These are phyloP conservation scores for Habropoda laboriosa DNA, from an alignment of 1,140 invertebrate species.

Conservation along the genomic window DNA sequence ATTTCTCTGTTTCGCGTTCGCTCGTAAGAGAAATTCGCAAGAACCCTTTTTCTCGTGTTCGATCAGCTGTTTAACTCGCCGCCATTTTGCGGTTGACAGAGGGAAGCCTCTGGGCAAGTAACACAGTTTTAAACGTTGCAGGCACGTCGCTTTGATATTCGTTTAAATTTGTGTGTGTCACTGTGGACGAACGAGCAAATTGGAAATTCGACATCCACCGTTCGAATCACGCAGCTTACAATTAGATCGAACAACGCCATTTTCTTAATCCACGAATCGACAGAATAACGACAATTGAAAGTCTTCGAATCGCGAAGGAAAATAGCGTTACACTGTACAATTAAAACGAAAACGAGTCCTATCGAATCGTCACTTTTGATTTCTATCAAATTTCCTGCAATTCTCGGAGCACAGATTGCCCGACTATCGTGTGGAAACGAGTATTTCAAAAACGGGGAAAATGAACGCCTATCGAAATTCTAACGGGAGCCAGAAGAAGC, in stretches of 20 bases:
- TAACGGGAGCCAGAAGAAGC: background rate
- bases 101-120: background rate
- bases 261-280: background rate
- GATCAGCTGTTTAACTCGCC: too few relatives aligned
- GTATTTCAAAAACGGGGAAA: background rate
- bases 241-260: too few relatives aligned
- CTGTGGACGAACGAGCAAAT: background rate
- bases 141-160: conserved; percentile 64
- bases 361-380: conserved; percentile 16
- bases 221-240: too few relatives aligned
- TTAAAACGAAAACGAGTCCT: background rate
- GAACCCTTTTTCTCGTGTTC: too few relatives aligned
- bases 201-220: background rate
- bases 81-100: too few relatives aligned
- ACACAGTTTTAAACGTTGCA: conserved; percentile 34
- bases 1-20: too few relatives aligned
- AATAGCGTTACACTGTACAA: background rate
- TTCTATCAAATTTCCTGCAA: too few relatives aligned
- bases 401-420: background rate
- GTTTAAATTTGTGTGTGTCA: background rate
- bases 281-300: background rate
- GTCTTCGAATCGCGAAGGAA: too few relatives aligned
- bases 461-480: background rate
- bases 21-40: too few relatives aligned
- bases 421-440: background rate